Evolutionary conservation across 35 echinoderm and acorn worm species (phyloP), one percentile per base, ranked within the genome.

Genomic region (Heliocidaris erythrogramma): DNA sequence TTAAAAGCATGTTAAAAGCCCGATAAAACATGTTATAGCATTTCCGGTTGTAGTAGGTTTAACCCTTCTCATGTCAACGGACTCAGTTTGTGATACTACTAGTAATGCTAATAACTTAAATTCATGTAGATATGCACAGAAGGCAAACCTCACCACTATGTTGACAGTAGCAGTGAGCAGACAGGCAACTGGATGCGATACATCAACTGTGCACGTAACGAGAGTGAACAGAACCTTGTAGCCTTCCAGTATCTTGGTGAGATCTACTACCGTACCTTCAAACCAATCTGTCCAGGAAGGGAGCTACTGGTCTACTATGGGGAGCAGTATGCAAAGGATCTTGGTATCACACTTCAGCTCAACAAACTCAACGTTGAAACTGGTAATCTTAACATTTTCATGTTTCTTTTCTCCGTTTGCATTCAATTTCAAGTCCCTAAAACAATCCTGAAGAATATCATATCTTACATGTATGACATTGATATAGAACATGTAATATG

Each of bases 151-250:
- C 84, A 61, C 32, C 95, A 97, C 65, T 99, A 95, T 69, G 52
- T 99, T 18, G 96, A 99, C 96, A 96, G 97, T 30, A 96, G 97
- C 30, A 96, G 96, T 87, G 94, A 95, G 32, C 86, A 48, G 48
- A 96, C 94, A 90, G 95, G 96, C 78, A 99, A 99, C 95, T 99
- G 98, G 98, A 99, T 99, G 98, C 61, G 98, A 13, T 99, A 95
- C 92, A 97, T 99, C n/a, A 99, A 99, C 94, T 99, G 98, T 96
- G 98, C 98, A 31, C 84, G 98, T 16, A 96, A 97, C 91, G 98
- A 99, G 89, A 88, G 49, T 32, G 98, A 99, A 59, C 98, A 99
- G 95, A 99, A 99, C 88, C 98, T 99, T 53, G 95, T 99, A 65
- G 96, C 97, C 30, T 99, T 97, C 86, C 98, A 99, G 94, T 99